Percentiles rank a stretch among this genome's conserved stretches.
These are phyloP conservation scores for Catamblyrhynchus diadema DNA, from an alignment of 2,797 vertebrate genomes.

Conservation along the genomic window DNA sequence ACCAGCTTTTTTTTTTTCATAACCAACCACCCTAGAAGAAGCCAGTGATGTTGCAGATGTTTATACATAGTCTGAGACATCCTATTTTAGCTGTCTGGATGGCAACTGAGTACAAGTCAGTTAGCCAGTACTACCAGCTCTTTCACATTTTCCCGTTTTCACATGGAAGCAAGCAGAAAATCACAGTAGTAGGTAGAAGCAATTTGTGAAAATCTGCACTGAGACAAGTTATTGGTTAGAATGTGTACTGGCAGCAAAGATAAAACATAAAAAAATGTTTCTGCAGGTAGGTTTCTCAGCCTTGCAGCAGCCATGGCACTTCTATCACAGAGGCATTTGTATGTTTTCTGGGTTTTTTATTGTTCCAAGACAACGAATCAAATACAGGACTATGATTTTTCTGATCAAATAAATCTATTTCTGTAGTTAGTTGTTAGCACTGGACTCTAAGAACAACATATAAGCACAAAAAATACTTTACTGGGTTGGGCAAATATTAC, in stretches of 20 bases:
- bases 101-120: not conserved
- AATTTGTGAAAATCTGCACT: not conserved
- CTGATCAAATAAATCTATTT: not conserved
- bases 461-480: not conserved
- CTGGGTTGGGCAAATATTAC: accelerated
- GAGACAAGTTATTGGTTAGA: not conserved
- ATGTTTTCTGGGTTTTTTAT: not conserved
- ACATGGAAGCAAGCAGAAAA: not conserved
- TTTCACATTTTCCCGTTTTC: not conserved
- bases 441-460: not conserved
- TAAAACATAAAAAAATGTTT: not conserved
- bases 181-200: not conserved
- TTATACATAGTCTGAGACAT: not conserved
- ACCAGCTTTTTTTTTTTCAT: not conserved
- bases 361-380: not conserved
- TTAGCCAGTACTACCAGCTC: not conserved
- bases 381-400: not conserved
- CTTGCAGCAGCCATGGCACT: not conserved
- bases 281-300: not conserved
- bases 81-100: not conserved
- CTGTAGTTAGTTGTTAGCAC: not conserved
- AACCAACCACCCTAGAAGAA: not conserved
- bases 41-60: not conserved
- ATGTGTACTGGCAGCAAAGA: not conserved
- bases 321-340: not conserved